phyloP scores from a whole-genome alignment of 2,797 vertebrate species.

The Myoxocephalus aenaeus region DNA sequence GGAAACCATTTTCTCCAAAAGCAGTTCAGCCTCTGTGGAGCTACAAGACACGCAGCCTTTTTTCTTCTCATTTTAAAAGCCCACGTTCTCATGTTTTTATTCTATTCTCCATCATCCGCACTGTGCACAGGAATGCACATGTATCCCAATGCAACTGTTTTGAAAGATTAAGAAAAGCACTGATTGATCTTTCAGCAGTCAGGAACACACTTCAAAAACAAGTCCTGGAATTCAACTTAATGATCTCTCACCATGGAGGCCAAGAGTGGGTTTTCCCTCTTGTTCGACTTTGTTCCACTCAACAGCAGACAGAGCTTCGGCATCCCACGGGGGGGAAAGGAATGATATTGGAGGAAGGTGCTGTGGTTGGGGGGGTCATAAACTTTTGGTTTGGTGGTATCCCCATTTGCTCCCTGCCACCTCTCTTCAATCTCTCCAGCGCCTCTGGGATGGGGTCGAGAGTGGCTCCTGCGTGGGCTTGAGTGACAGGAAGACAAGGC shows the following conservation, averaged over 20 bases:
- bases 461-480: constrained; percentile 64
- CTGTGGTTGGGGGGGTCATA: constrained; percentile 31
- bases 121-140: neutral
- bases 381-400: constrained; percentile 40
- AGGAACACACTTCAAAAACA: neutral
- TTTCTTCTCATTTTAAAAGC: neutral
- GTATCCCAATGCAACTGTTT: neutral
- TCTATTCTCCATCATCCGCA: neutral
- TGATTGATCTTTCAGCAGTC: neutral
- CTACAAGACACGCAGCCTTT: neutral
- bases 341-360: constrained; percentile 23
- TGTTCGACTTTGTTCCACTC: neutral
- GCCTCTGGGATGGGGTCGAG: constrained; percentile 41
- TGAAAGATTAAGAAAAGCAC: constrained; percentile 1
- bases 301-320: neutral
- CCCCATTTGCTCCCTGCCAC: constrained; percentile 12
- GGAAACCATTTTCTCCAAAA: constrained; percentile 16
- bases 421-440: constrained; percentile 21
- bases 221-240: neutral
- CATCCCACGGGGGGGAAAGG: constrained; percentile 18
- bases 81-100: neutral
- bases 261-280: neutral
- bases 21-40: neutral
- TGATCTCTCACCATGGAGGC: neutral
- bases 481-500: constrained; percentile 82